Conservation (phyloP, 2,113 vertebrate genomes). For the Pollachius pollachius region DNA sequence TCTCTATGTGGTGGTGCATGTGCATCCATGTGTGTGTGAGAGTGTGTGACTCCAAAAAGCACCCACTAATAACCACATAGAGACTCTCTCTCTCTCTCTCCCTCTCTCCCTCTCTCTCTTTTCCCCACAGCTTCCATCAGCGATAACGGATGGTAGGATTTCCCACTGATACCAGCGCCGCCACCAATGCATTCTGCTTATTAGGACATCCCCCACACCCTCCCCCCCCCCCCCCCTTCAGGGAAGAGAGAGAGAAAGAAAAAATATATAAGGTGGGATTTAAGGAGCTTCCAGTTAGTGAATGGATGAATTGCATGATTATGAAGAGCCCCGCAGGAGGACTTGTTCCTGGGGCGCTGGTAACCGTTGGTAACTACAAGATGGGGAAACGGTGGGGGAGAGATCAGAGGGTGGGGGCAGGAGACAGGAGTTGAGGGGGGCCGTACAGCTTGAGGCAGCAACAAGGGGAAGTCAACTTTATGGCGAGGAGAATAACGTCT, state of each 20-base stretch:
- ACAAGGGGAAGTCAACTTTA: too few relatives aligned
- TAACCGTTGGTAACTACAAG: slow-evolving; percentile 17
- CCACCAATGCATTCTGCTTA: slow-evolving; percentile 49
- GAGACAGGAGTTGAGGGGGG: not conserved
- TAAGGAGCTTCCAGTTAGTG: slow-evolving; percentile 48
- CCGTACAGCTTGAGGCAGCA: too few relatives aligned
- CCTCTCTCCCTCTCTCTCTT: slow-evolving; percentile 10
- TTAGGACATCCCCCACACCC: slow-evolving; percentile 39
- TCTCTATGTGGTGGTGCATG: not conserved
- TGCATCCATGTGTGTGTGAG: not conserved
- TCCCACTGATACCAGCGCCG: slow-evolving; percentile 30
- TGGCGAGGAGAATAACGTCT: too few relatives aligned
- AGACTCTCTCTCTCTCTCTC: too few relatives aligned
- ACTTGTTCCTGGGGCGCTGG: slow-evolving; percentile 15
- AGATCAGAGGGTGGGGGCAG: not conserved
- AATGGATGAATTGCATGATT: slow-evolving; percentile 59
- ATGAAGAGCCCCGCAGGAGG: slow-evolving; percentile 46
- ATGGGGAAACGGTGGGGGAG: slow-evolving; percentile 1
- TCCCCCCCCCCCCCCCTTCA: slow-evolving; percentile 31
- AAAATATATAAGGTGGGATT: slow-evolving; percentile 44
- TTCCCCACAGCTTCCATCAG: slow-evolving; percentile 35
- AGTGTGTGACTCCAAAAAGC: not conserved
- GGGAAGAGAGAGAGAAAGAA: slow-evolving; percentile 45
- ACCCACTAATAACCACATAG: slow-evolving; percentile 41
- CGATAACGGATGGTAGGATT: slow-evolving; percentile 42